These are phyloP conservation scores for Entelurus aequoreus DNA, from an alignment of 2,113 vertebrate genomes.

Conservation along the genomic window DNA sequence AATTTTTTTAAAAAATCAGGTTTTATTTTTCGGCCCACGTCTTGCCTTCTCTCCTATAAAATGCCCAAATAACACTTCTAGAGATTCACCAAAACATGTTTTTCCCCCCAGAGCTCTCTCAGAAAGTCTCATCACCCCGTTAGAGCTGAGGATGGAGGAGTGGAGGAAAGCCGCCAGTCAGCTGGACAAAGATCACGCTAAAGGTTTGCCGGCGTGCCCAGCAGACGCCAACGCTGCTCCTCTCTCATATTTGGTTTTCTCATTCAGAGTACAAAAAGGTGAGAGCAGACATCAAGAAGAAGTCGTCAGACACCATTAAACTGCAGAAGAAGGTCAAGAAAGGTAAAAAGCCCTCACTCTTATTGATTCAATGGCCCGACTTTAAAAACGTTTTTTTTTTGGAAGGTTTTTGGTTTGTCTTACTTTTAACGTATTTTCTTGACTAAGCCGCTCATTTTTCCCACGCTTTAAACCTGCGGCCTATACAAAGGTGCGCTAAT, in stretches of 20 bases:
- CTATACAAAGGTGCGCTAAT: too few species aligned
- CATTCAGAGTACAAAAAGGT: constrained; percentile 77
- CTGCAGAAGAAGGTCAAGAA: constrained; percentile 83
- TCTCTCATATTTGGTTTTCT: background rate
- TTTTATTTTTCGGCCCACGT: too few species aligned
- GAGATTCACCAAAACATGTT: background rate
- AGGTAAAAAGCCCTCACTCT: constrained; percentile 57
- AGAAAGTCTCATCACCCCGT: constrained; percentile 73
- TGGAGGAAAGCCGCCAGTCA: constrained; percentile 78
- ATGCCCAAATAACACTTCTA: background rate
- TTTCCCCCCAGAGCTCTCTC: constrained; percentile 67
- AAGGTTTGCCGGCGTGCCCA: constrained; percentile 58
- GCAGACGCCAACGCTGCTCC: background rate
- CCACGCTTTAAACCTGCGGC: too few species aligned
- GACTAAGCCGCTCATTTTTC: too few species aligned
- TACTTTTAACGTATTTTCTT: too few species aligned
- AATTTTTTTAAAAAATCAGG: too few species aligned
- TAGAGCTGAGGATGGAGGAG: constrained; percentile 78
- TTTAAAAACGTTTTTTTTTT: too few species aligned
- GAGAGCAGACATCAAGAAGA: constrained; percentile 79
- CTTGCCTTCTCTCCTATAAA: background rate
- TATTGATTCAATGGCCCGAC: background rate
- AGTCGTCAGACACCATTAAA: constrained; percentile 80
- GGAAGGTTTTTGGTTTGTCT: too few species aligned
- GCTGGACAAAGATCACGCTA: constrained; percentile 81